phyloP scores from a whole-genome alignment of 2,797 vertebrate species.

The Neosilurus mollespiculum region DNA sequence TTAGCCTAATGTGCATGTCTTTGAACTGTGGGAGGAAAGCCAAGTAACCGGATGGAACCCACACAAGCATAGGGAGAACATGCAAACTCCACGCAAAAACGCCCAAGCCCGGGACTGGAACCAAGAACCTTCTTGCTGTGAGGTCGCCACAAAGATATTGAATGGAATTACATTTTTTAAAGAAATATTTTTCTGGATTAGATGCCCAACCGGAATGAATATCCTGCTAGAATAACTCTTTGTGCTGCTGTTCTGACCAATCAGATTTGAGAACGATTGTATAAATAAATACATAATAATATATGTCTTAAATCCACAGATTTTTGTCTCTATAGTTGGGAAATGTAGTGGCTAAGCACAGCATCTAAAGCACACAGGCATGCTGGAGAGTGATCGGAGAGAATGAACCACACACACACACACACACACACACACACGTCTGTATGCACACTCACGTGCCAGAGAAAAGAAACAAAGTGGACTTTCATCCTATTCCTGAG shows the following conservation, averaged over 20 bases:
- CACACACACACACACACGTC: background rate
- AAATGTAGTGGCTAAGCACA: background rate
- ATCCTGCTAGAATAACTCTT: background rate
- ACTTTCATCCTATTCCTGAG: slow-evolving; percentile 11
- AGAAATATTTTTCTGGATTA: background rate
- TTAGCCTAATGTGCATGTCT: no score
- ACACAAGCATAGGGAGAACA: no score
- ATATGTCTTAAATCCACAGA: background rate
- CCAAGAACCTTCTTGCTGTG: no score
- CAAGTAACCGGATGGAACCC: no score
- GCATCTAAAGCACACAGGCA: slow-evolving; percentile 12
- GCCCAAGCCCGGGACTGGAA: no score
- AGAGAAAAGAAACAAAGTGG: background rate
- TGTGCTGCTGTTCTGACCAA: background rate
- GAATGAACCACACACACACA: background rate
- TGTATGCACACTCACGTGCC: no score
- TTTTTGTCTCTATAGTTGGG: background rate
- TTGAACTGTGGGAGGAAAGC: no score
- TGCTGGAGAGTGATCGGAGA: slow-evolving; percentile 6
- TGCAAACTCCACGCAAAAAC: no score
- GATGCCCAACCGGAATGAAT: background rate
- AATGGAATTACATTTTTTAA: background rate
- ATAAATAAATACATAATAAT: background rate
- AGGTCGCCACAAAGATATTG: no score
- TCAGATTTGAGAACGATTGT: background rate